Conservation (phyloP, 2,888 invertebrate species). For the Dolichopus griseipennis region DNA sequence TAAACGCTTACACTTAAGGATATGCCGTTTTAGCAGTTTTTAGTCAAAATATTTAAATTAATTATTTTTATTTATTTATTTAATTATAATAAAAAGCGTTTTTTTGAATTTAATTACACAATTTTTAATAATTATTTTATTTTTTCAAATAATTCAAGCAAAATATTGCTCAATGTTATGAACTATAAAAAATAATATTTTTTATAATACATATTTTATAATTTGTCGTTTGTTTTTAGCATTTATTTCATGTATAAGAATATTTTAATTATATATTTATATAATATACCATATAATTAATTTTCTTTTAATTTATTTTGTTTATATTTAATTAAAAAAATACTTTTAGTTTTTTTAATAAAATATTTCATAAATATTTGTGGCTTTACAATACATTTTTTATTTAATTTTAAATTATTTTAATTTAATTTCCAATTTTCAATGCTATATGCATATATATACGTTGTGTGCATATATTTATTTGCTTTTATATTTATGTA, state of each 20-base stretch:
- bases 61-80: not conserved
- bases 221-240: not conserved
- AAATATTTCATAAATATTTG: slow-evolving; percentile 3
- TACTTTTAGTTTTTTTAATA: not conserved
- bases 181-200: not conserved
- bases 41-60: not conserved
- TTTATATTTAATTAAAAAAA: not conserved
- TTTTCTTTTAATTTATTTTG: not conserved
- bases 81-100: not conserved
- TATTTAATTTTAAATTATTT: not conserved
- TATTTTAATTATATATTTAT: not conserved
- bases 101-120: not conserved
- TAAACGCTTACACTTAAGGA: not conserved
- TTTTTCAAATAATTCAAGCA: not conserved
- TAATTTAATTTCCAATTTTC: not conserved
- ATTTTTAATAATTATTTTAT: not conserved
- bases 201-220: not conserved
- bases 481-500: too few relatives aligned
- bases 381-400: not conserved
- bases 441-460: too few relatives aligned
- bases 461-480: too few relatives aligned
- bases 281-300: not conserved
- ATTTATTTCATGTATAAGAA: not conserved
- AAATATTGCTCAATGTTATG: not conserved
- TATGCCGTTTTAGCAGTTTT: not conserved